Conservation (phyloP, 2,113 vertebrate species). For the Podarcis raffonei region DNA sequence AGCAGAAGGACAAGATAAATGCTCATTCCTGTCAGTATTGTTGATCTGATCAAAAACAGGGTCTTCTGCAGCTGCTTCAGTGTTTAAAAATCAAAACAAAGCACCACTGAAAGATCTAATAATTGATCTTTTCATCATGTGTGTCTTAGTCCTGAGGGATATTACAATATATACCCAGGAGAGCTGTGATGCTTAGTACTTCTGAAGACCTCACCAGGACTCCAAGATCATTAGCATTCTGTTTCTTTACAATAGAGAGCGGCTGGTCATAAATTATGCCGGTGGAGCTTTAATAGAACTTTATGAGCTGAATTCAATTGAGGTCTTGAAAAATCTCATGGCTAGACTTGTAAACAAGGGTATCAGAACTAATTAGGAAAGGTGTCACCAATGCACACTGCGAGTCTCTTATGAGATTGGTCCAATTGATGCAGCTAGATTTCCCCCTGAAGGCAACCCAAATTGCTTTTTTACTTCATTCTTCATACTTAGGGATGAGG, state of each 20-base stretch:
- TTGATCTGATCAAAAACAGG: background rate
- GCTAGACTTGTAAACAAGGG: slow-evolving; percentile 50
- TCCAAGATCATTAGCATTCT: slow-evolving; percentile 61
- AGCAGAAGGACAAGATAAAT: background rate
- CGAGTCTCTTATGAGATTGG: slow-evolving; percentile 38
- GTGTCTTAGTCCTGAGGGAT: slow-evolving; percentile 10
- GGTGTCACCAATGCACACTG: slow-evolving; percentile 11
- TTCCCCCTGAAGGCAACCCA: slow-evolving; percentile 27
- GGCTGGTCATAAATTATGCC: slow-evolving; percentile 59
- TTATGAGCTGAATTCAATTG: slow-evolving; percentile 56
- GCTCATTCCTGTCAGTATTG: background rate
- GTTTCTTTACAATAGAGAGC: slow-evolving; percentile 41
- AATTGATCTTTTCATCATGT: background rate
- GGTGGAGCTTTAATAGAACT: slow-evolving; percentile 36
- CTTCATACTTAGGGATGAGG: background rate
- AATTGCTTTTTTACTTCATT: slow-evolving; percentile 40
- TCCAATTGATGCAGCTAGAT: slow-evolving; percentile 25
- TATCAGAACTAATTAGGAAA: slow-evolving; percentile 46
- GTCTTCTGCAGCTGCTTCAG: background rate
- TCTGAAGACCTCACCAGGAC: slow-evolving; percentile 45
- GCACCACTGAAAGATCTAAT: background rate
- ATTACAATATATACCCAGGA: slow-evolving; percentile 17
- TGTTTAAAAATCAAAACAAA: background rate
- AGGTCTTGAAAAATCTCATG: slow-evolving; percentile 35
- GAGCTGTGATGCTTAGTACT: slow-evolving; percentile 56